Conservation (phyloP, 2,113 vertebrate genomes). For the Zonotrichia leucophrys region DNA sequence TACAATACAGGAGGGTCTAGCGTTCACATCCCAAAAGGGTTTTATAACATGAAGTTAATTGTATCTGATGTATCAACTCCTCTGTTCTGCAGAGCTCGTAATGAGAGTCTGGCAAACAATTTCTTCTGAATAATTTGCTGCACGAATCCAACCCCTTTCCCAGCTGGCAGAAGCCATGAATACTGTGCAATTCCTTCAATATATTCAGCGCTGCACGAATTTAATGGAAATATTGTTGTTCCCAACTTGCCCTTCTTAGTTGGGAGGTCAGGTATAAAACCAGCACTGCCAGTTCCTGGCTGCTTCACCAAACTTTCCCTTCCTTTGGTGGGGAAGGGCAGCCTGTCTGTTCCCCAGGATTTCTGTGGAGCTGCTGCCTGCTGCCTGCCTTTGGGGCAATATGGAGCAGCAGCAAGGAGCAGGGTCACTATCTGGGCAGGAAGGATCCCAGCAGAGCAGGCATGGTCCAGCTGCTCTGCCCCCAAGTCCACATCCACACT, state of each 20-base stretch:
- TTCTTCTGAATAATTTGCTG: conserved; percentile 47
- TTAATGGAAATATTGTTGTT: neutral
- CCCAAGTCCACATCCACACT: neutral
- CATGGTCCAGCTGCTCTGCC: neutral
- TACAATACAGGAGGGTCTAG: neutral
- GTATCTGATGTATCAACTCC: conserved; percentile 20
- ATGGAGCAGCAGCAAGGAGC: neutral
- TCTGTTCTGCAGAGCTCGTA: neutral
- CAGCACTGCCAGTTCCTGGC: neutral
- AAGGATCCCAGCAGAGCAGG: neutral
- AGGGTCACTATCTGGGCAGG: neutral
- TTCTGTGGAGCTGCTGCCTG: neutral
- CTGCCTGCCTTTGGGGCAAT: neutral
- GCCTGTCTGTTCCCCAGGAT: neutral
- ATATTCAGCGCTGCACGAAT: neutral
- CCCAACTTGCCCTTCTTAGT: neutral
- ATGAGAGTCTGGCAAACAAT: conserved; percentile 39
- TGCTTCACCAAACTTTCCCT: neutral
- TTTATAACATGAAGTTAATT: conserved; percentile 46
- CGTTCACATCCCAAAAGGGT: neutral
- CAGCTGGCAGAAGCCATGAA: neutral
- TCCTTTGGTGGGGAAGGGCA: neutral
- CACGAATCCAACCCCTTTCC: neutral
- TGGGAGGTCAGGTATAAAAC: neutral
- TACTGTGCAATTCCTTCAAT: neutral